Base-by-base conservation (phyloP, 1,140 invertebrate species). In the Papilio polytes region DNA sequence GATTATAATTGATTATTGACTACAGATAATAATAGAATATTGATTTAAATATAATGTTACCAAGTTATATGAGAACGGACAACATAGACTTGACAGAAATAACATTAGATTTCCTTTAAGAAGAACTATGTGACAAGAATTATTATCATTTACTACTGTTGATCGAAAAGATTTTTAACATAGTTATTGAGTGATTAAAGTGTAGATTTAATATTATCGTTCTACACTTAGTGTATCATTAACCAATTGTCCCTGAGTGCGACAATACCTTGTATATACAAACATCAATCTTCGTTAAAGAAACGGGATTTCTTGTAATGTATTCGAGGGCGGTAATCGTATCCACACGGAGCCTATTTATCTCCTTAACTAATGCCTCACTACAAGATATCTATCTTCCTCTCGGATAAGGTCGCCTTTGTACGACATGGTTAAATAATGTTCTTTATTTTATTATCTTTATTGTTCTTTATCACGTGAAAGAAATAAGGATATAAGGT, bases 281-380 rank as follows among this genome's bases (percentile, higher is more conserved):
- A 26, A 66, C 22, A 66, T 66, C 63, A 31, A 66, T 66, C 63
- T 66, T 66, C 63, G 63, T 66, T 66, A 66, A 66, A 66, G 26
- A n/a, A 66, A 66, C 22, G 63, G 26, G 63, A 66, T 66, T 31
- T 66, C 12, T 26, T 66, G 26, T 66, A 31, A 26, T 66, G 63
- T 26, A 26, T 70, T 70, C 26, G 63, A 70, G 63, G 26, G 26
- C 13, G 63, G 26, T 70, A 31, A 31, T 70, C 13, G 26, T 31
- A 70, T 31, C 63, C 22, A 66, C 63, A 31, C 26, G 26, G 26
- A 31, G 63, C 20, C 63, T 70, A 70, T 70, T 70, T 70, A 70
- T 70, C 63, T 70, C 26, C 63, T 70, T 70, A 70, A 70, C 22
- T 36, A 70, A 66, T 66, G 59, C 13, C 13, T 36, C 26, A 0